phyloP scores from a whole-genome alignment of 64 coral and sea anemone species.

The Montipora foliosa region DNA sequence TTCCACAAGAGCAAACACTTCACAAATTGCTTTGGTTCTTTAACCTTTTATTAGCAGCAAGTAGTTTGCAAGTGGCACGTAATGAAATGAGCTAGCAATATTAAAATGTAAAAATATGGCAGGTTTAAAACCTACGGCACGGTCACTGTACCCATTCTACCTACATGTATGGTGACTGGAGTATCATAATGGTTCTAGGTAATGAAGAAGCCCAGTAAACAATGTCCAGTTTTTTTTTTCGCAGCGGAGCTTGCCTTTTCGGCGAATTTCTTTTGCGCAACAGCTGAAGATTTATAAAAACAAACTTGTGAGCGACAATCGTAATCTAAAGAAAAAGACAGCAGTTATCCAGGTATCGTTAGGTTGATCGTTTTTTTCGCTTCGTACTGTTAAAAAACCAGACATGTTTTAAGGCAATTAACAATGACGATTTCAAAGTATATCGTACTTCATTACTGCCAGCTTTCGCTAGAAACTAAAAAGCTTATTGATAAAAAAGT shows the following conservation, averaged over 20 bases:
- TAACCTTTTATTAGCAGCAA: conserved; percentile 6
- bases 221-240: not conserved
- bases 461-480: not conserved
- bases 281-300: no score
- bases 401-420: not conserved
- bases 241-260: no score
- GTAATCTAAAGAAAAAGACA: no score
- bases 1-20: no score
- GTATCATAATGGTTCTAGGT: not conserved
- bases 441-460: not conserved
- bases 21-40: not conserved
- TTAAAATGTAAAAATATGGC: not conserved
- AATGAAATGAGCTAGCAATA: not conserved
- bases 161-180: not conserved
- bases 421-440: not conserved
- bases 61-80: conserved; percentile 13
- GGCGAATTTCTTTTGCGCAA: no score
- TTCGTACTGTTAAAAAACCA: not conserved
- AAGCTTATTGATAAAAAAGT: not conserved
- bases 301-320: no score
- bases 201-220: not conserved
- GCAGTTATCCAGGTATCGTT: no score
- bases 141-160: not conserved
- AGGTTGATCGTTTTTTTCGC: not conserved
- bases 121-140: not conserved